Evolutionary conservation across 2,888 invertebrate species (phyloP), one percentile per base, ranked within the genome.

Genomic region (Apeira syringaria): DNA sequence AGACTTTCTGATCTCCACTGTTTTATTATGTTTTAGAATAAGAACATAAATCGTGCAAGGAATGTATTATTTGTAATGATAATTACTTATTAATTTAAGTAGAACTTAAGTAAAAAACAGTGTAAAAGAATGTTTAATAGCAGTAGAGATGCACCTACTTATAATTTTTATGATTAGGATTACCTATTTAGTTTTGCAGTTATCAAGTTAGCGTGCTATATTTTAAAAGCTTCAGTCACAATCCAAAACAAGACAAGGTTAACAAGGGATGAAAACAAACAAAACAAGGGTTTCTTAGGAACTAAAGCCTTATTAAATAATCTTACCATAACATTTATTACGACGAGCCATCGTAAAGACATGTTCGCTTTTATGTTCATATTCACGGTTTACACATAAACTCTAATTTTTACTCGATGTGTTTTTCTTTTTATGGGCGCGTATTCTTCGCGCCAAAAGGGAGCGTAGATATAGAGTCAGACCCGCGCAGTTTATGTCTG

Each of bases 241-340:
- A 4, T 15, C 15, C 15, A 15, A 4, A 15, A 15, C 15, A 2
- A 2, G 4, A 15, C 3, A 15, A 15, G 15, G 15, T 15, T 15
- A 15, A 15, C 15, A 4, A 15, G 15, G 15, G 15, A 4, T 15
- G 4, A 40, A 32, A 22, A 41, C 2, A 34, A 17, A 32, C 5
- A 33, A 20, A 27, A 22, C 10, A 10, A 5, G 24, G 10, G 5
- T 18, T 18, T 13, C 2, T 11, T 3, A 24, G 24, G 9, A n/a
- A 12, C 1, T n/a, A 11, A 28, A 26, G 2, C 7, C 4, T 9
- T 9, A 22, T 31, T 10, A 36, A 42, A 28, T 51, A 36, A 47
- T 60, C 86, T 86, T 82, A 87, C 86, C 86, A 79, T 59, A 56
- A 77, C 53, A 71, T 70, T 74, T 56, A 78, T 57, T 49, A 78